phyloP scores from a whole-genome alignment of 53 echinoderm and acorn worm species.

The Antedon mediterranea region DNA sequence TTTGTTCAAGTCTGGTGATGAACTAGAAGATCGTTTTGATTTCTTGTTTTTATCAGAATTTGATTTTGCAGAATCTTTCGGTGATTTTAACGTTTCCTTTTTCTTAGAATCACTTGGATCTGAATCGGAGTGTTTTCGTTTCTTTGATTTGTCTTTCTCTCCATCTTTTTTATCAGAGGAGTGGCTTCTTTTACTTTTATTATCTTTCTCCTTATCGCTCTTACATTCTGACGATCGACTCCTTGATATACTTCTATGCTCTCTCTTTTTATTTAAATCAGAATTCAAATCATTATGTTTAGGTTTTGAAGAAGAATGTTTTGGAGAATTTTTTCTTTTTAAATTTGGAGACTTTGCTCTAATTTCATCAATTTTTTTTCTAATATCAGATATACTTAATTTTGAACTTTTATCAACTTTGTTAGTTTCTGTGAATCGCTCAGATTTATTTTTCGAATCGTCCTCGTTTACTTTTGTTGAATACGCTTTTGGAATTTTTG shows the following conservation, averaged over 20 bases:
- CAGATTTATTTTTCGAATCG: background rate
- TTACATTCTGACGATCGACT: background rate
- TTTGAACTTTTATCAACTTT: background rate
- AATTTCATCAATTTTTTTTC: background rate
- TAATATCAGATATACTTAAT: background rate
- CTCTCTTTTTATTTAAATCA: background rate
- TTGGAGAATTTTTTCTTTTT: background rate
- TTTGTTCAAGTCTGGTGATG: constrained; percentile 15
- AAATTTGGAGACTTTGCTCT: background rate
- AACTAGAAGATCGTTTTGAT: constrained; percentile 2
- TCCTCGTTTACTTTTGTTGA: background rate
- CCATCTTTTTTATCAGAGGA: constrained; percentile 1
- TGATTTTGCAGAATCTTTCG: background rate
- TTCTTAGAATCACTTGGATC: background rate
- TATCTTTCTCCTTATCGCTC: constrained; percentile 4
- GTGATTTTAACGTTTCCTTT: background rate
- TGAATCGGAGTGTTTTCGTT: constrained; percentile 8
- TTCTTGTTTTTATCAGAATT: constrained; percentile 11
- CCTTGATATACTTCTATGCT: background rate
- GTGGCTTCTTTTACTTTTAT: constrained; percentile 3
- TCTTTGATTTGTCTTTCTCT: constrained; percentile 6
- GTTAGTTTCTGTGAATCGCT: background rate
- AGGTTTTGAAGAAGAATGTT: background rate
- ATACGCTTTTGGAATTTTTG: background rate
- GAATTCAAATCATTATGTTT: background rate